These are phyloP conservation scores for Capitella teleta DNA, from an alignment of 1,140 invertebrate species.

Conservation along the genomic window DNA sequence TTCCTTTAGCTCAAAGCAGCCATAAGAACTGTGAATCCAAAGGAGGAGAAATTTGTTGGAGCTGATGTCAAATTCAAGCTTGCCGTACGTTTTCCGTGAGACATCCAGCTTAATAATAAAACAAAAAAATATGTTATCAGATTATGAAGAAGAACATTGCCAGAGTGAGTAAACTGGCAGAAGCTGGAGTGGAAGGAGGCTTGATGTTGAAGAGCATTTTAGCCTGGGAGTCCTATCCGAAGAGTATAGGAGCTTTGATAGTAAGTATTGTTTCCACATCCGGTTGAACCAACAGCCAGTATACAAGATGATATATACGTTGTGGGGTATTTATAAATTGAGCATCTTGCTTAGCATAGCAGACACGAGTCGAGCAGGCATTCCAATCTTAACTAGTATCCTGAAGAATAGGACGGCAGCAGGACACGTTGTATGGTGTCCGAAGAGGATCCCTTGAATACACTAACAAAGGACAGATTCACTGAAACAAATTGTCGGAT, in stretches of 20 bases:
- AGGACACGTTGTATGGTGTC: no score
- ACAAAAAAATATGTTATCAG: no score
- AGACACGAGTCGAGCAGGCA: no score
- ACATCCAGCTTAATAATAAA: no score
- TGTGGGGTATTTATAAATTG: no score
- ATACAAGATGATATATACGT: no score
- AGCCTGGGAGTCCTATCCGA: slow-evolving; percentile 87
- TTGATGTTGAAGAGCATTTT: slow-evolving; percentile 92
- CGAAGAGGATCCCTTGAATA: no score
- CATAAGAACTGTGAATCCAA: slow-evolving; percentile 84
- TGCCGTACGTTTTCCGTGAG: slow-evolving; percentile 45
- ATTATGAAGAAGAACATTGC: slow-evolving; percentile 88
- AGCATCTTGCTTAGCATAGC: no score
- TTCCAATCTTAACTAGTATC: no score
- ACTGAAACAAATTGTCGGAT: not conserved
- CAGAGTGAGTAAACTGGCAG: slow-evolving; percentile 76
- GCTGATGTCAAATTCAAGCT: slow-evolving; percentile 90
- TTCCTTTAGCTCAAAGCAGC: slow-evolving; percentile 69
- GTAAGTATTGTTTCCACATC: slow-evolving; percentile 34
- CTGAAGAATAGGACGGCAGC: no score
- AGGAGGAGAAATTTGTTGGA: slow-evolving; percentile 89
- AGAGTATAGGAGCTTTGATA: slow-evolving; percentile 75
- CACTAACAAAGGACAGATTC: no score
- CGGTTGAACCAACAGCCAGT: not conserved
- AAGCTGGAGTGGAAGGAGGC: slow-evolving; percentile 76